These are phyloP conservation scores for Pristionchus fissidentatus DNA, from an alignment of 2,888 invertebrate genomes.

Conservation along the genomic window DNA sequence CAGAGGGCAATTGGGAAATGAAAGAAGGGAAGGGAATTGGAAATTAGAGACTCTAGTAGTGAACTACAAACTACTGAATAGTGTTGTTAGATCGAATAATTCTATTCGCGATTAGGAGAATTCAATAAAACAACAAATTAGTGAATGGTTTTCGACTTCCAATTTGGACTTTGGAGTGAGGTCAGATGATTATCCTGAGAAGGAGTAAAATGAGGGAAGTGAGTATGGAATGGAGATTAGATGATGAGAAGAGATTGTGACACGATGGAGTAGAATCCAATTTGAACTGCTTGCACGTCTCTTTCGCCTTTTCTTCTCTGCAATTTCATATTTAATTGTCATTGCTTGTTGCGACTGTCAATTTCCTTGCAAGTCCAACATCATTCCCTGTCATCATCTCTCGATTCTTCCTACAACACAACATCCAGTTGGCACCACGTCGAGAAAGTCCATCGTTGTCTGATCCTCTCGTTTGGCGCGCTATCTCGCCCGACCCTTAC, in stretches of 20 bases:
- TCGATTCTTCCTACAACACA: background rate
- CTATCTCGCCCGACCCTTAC: no score
- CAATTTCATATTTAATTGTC: background rate
- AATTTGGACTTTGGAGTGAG: background rate
- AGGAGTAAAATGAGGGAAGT: background rate
- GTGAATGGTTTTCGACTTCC: no score
- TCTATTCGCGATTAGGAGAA: no score
- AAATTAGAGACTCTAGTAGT: background rate
- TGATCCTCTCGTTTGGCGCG: no score
- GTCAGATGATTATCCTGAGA: background rate
- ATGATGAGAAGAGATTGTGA: background rate
- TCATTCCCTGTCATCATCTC: background rate
- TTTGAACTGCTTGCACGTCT: background rate
- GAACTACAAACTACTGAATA: no score
- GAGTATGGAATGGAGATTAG: background rate
- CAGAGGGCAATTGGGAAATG: background rate
- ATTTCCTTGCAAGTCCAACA: background rate
- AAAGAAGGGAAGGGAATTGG: background rate
- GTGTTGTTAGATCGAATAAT: no score
- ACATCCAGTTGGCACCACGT: no score
- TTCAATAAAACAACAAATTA: no score
- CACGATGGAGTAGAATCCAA: conserved; percentile 1
- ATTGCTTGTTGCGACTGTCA: background rate
- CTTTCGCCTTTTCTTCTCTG: conserved; percentile 22
- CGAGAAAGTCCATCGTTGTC: no score